Conservation (phyloP, 2,888 invertebrate species). For the Podabrus alpinus region DNA sequence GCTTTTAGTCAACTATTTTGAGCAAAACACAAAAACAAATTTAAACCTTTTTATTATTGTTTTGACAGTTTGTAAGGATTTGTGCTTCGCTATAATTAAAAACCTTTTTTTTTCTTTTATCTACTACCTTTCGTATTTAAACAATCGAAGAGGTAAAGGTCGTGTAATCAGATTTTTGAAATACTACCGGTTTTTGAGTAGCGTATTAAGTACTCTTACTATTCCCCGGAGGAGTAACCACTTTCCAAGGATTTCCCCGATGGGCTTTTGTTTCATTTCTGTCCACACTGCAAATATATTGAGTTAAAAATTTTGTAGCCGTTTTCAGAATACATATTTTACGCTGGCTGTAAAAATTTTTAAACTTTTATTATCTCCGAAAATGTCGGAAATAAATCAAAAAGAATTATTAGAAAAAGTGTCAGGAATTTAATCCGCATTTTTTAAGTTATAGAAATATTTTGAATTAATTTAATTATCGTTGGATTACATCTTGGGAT, state of each 20-base stretch:
- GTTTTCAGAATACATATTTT: background rate
- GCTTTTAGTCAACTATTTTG: background rate
- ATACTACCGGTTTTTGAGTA: constrained; percentile 11
- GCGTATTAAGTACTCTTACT: constrained; percentile 10
- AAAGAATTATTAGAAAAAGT: background rate
- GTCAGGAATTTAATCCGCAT: background rate
- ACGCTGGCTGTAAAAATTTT: background rate
- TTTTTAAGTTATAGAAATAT: background rate
- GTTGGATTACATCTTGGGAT: background rate
- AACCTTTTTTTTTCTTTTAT: background rate
- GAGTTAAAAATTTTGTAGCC: background rate
- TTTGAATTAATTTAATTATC: background rate
- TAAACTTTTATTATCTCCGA: background rate
- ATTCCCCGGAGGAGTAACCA: constrained; percentile 16
- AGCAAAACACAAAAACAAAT: background rate
- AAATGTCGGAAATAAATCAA: background rate
- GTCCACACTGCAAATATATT: constrained; percentile 9
- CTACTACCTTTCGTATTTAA: background rate
- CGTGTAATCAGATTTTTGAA: constrained; percentile 12
- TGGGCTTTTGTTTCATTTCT: constrained; percentile 16
- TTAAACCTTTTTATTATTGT: background rate
- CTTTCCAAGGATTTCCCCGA: constrained; percentile 15
- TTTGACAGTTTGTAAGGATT: background rate
- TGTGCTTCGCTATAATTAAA: background rate
- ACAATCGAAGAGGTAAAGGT: too few relatives aligned